These are phyloP conservation scores for Adelges cooleyi DNA, from an alignment of 1,140 invertebrate species.

Conservation along the genomic window DNA sequence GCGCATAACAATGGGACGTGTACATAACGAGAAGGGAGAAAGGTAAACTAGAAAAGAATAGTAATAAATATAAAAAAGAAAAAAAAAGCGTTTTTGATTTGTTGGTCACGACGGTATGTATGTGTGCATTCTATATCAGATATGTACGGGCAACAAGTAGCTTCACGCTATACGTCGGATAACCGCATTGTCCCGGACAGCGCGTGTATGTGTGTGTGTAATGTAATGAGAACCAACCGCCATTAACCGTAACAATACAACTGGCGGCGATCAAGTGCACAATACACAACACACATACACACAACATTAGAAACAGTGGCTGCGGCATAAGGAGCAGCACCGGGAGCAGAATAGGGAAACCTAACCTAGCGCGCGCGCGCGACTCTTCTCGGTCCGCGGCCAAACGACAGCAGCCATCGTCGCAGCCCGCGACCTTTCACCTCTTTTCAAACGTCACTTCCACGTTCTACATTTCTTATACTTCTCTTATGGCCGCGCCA, in stretches of 20 bases:
- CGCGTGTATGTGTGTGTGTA: too few relatives aligned
- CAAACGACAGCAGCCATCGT: neutral
- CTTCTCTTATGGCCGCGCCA: neutral
- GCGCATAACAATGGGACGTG: too few relatives aligned
- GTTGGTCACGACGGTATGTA: conserved; percentile 8
- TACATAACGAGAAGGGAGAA: neutral
- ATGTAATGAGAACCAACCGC: too few relatives aligned
- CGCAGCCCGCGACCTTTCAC: conserved; percentile 7
- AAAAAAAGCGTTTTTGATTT: conserved; percentile 18
- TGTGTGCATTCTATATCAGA: too few relatives aligned
- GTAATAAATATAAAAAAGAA: neutral
- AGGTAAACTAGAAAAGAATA: conserved; percentile 1
- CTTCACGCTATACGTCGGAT: conserved; percentile 7
- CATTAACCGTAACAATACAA: too few relatives aligned
- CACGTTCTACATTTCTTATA: neutral
- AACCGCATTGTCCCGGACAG: conserved; percentile 16
- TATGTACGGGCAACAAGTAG: conserved; percentile 2
- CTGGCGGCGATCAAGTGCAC: too few relatives aligned
- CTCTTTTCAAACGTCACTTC: conserved; percentile 26
- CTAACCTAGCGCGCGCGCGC: neutral
- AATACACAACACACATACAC: too few relatives aligned
- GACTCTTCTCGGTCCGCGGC: too few relatives aligned
- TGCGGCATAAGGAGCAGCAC: too few relatives aligned
- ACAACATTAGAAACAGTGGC: too few relatives aligned
- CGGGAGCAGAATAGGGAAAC: neutral